A percentile compares a stretch with the other conserved stretches of the same genome.
Evolutionary conservation across 2,113 vertebrate genomes (phyloP).

Genomic region (Gymnarchus niloticus): DNA sequence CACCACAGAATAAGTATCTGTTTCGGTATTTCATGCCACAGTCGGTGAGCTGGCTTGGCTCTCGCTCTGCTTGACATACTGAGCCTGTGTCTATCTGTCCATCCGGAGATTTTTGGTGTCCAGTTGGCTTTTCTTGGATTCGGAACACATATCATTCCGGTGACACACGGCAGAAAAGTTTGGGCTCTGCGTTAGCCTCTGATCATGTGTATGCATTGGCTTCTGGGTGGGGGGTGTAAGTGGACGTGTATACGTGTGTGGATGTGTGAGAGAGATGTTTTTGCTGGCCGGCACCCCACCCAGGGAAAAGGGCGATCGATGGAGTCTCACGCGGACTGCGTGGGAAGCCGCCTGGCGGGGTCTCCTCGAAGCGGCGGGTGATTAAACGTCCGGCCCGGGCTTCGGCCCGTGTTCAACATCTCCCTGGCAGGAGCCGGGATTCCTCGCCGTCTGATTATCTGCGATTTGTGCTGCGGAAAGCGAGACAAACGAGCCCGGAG

Average conservation of each 20-base stretch:
- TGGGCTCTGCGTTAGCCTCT: neutral
- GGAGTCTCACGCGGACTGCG: neutral
- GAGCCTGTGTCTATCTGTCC: conserved; percentile 2
- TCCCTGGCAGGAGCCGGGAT: neutral
- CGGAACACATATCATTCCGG: neutral
- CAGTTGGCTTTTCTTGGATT: neutral
- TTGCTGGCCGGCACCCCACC: neutral
- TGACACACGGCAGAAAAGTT: neutral
- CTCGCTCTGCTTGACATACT: neutral
- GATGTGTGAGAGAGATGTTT: neutral
- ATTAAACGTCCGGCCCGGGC: neutral
- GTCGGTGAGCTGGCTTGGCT: neutral
- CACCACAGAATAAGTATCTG: neutral
- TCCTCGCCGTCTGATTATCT: conserved; percentile 22
- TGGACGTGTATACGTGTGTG: neutral
- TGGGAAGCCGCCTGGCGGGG: neutral
- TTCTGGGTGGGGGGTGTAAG: neutral
- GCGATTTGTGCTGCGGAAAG: conserved; percentile 13
- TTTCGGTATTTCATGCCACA: neutral
- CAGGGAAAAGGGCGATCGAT: neutral
- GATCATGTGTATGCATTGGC: neutral
- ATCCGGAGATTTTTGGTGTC: neutral
- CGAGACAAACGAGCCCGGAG: neutral
- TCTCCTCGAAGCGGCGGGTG: neutral
- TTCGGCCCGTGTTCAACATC: neutral